Percentiles rank a stretch among this genome's conserved stretches.
These are phyloP conservation scores for Oscheius onirici DNA, from an alignment of 2,888 invertebrate genomes.

Conservation along the genomic window DNA sequence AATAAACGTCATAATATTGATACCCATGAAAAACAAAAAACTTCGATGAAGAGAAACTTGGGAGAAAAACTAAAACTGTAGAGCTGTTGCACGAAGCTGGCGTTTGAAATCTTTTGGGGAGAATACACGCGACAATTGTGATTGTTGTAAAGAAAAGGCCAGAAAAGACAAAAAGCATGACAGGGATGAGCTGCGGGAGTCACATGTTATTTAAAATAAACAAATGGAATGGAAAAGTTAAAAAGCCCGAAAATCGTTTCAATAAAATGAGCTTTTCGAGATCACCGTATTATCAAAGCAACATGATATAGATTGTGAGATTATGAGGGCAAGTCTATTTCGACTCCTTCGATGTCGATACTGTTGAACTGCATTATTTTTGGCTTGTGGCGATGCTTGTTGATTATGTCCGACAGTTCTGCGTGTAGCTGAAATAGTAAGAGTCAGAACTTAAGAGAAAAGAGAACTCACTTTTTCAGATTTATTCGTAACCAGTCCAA, in stretches of 20 bases:
- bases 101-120: no score
- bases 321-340: constrained; percentile 64
- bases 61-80: no score
- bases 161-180: constrained; percentile 15
- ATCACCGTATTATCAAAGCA: constrained; percentile 5
- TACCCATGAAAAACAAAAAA: no score
- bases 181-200: constrained; percentile 5
- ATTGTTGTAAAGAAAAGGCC: no score
- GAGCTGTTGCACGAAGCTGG: no score
- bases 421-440: constrained; percentile 54
- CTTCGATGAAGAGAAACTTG: no score
- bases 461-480: constrained; percentile 13
- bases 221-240: constrained; percentile 12
- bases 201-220: neutral
- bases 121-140: no score
- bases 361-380: constrained; percentile 70
- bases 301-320: neutral
- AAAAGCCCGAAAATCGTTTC: neutral
- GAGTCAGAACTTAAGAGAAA: neutral
- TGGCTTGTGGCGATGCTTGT: constrained; percentile 67
- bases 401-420: constrained; percentile 65
- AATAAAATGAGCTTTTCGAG: constrained; percentile 2
- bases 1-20: no score
- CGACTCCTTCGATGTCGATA: constrained; percentile 69
- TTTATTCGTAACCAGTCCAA: constrained; percentile 45